Base-by-base conservation (phyloP, 2,888 invertebrate species). In the Plebejus melissa region DNA sequence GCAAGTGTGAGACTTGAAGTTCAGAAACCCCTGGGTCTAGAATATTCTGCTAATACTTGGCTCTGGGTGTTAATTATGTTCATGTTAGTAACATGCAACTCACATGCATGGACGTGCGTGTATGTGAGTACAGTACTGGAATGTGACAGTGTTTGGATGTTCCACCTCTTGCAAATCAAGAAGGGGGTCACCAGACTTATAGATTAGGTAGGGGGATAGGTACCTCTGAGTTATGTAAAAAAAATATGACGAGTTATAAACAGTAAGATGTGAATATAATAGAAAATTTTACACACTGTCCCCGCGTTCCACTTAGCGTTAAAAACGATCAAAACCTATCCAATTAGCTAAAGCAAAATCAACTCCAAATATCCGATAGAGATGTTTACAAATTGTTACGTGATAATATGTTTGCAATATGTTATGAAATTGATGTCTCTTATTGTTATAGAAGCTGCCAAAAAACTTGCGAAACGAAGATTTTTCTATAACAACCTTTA, bases 371-470 rank as follows among this genome's bases (percentile, higher is more conserved):
- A 60, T 60, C 58, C 32, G 32, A 58, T 9, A 22, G 7, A 6
- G 60, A 60, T 28, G 28, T 13, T 60, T 28, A 16, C 65, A 32
- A 32, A 65, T 13, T 13, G 65, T 65, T 65, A 65, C 22, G 54
- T 54, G 46, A 0, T 4, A 46, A 4, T 54, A 54, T 65, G 65
- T 72, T 50, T 28, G 72, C 72, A 72, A 32, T 50, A 7, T 16
- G 50, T 72, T 72, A 50, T 54, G 72, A 72, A 72, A 72, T 54
- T 22, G 46, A 46, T 71, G 46, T 46, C 6, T 71, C 50, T 50
- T 50, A 50, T 71, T 72, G 13, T 28, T 72, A 36, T 54, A 16
- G 13, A 32, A 13, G 65, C 36, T 36, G 65, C 32, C 13, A 32
- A 65, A 36, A 65, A 57, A 7, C 7, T 65, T 32, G 65, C 32